phyloP scores from a whole-genome alignment of 2,888 invertebrate species.

The Cotesia congregata region DNA sequence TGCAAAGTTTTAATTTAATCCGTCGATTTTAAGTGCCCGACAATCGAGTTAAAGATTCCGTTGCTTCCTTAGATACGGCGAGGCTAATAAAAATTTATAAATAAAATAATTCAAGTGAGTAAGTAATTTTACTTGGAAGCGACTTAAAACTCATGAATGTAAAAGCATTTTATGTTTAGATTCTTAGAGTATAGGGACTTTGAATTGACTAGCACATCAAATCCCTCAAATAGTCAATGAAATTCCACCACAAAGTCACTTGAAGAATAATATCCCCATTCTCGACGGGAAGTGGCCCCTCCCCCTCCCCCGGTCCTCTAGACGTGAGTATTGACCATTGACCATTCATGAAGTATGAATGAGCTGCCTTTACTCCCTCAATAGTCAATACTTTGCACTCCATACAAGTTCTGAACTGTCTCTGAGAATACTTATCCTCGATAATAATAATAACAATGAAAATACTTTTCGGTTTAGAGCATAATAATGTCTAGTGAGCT shows the following conservation, averaged over 20 bases:
- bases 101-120: not conserved
- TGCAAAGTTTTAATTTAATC: too few relatives aligned
- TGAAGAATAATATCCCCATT: constrained; percentile 44
- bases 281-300: constrained; percentile 28
- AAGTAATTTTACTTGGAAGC: too few relatives aligned
- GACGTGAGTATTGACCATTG: constrained; percentile 30
- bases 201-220: constrained; percentile 58
- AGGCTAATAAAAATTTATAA: constrained; percentile 5
- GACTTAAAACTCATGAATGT: too few relatives aligned
- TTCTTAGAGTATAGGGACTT: constrained; percentile 51
- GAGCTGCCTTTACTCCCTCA: constrained; percentile 2
- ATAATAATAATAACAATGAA: not conserved
- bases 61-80: too few relatives aligned
- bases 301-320: not conserved
- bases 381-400: constrained; percentile 5
- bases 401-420: not conserved
- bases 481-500: not conserved
- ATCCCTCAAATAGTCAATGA: constrained; percentile 64
- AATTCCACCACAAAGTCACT: constrained; percentile 62
- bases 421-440: not conserved
- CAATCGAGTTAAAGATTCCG: too few relatives aligned
- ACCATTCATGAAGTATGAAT: constrained; percentile 29
- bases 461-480: not conserved
- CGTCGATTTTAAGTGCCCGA: too few relatives aligned
- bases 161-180: constrained; percentile 59